Evolutionary conservation across 1,140 invertebrate genomes (phyloP), one percentile per base, ranked within the genome.

Genomic region (Andrena cerasifolii): DNA sequence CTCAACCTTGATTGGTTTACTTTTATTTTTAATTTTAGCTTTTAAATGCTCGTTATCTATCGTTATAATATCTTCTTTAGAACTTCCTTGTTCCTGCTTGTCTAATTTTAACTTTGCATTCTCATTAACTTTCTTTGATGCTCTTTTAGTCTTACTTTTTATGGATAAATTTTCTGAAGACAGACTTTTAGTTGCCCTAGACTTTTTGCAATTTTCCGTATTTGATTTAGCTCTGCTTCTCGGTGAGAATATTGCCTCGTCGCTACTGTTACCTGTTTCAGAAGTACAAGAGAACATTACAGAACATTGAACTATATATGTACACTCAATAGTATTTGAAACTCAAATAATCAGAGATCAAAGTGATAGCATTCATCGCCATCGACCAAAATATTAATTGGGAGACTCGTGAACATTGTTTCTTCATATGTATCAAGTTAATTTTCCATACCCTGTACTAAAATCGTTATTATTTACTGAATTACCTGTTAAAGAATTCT

Each of bases 281-380:
- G 49, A 86, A 79, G 47, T 28, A 3, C n/a, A 73, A 43, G 6
- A 54, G 81, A 53, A 31, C 59, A 54, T 75, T 45, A 43, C 53
- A 72, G 49, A 47, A 40, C 33, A 53, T n/a, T 56, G 54, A 66
- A 24, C 26, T 24, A 75, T 4, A 7, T 7, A 45, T 51, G 24
- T 21, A 51, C 7, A 53, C 62, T 14, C 40, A 68, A 36, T 49
- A 61, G 14, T 79, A 40, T 10, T 51, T 72, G 12, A 45, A 45
- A 36, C 71, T 51, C 6, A 62, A 76, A 74, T 33, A 45, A 86
- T 93, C 91, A 93, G 91, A 53, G 91, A 92, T 92, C 91, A 92
- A 92, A 92, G 91, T 92, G 90, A 85, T 33, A 85, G 88, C 78
- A 80, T 62, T 92, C 91, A 92, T 88, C 84, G 91, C 91, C 91